These are phyloP conservation scores for Sceloporus tristichus DNA, from an alignment of 2,113 vertebrate genomes.

Conservation along the genomic window DNA sequence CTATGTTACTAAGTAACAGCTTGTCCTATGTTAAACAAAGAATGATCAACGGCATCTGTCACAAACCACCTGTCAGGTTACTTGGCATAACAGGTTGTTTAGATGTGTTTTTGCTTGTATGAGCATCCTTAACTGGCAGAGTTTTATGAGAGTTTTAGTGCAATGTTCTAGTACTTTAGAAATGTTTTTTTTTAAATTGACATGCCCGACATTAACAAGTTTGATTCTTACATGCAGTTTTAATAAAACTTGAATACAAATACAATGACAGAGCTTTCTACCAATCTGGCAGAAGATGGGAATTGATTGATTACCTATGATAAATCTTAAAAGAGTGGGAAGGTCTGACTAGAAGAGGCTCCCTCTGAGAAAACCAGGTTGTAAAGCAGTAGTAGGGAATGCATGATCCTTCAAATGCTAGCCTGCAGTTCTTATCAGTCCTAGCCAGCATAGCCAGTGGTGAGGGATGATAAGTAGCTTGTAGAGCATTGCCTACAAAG, in stretches of 20 bases:
- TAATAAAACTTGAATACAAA: not conserved
- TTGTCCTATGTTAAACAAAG: constrained; percentile 67
- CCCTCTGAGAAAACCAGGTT: not conserved
- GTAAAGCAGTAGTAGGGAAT: not conserved
- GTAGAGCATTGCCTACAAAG: not conserved
- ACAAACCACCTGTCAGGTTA: constrained; percentile 54
- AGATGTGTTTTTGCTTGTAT: constrained; percentile 40
- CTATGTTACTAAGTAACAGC: constrained; percentile 56
- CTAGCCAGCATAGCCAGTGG: no score
- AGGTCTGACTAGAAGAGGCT: not conserved
- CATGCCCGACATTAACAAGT: not conserved
- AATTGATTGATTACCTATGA: no score
- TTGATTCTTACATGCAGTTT: constrained; percentile 26
- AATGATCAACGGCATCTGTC: constrained; percentile 50
- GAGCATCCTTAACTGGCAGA: constrained; percentile 39
- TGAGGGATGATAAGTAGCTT: no score
- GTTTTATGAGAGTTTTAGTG: constrained; percentile 18
- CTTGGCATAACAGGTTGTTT: constrained; percentile 40
- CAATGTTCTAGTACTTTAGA: constrained; percentile 27
- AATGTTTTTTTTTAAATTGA: not conserved
- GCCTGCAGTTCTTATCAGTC: no score
- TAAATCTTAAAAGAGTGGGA: no score
- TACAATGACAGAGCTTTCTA: no score
- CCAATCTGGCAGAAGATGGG: no score
- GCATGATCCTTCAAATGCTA: no score